A percentile compares a stretch with the other conserved stretches of the same genome.
Evolutionary conservation across 2,888 invertebrate genomes (phyloP).

Genomic region (Cacoxenus indagator): DNA sequence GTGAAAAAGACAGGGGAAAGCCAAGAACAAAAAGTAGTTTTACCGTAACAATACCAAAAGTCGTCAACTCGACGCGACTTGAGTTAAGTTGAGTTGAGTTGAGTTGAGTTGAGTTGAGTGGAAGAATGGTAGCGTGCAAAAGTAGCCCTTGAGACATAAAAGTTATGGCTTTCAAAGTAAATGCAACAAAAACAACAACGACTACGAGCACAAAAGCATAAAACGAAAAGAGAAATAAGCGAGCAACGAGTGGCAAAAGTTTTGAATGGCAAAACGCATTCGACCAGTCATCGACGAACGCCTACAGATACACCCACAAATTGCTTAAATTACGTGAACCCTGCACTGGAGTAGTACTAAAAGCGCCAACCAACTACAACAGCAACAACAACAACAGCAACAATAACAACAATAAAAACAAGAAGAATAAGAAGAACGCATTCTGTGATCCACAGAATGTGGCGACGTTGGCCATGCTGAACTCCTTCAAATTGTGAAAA

Average conservation of each 20-base stretch:
- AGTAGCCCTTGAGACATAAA: not conserved
- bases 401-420: no score
- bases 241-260: not conserved
- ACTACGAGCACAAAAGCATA: not conserved
- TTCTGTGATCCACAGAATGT: no score
- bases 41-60: not conserved
- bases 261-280: slow-evolving; percentile 1
- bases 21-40: not conserved
- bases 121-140: not conserved
- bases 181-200: not conserved
- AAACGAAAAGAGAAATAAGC: no score
- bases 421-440: no score
- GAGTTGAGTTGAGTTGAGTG: not conserved
- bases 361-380: no score
- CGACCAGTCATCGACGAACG: not conserved
- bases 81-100: not conserved
- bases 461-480: not conserved
- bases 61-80: not conserved
- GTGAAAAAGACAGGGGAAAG: not conserved
- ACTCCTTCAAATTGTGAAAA: not conserved
- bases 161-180: not conserved
- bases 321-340: not conserved
- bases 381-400: no score
- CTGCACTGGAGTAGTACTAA: not conserved
- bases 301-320: not conserved